Evolutionary conservation across 2,113 vertebrate species (phyloP), one percentile per base, ranked within the genome.

Genomic region (Chaetura pelagica): DNA sequence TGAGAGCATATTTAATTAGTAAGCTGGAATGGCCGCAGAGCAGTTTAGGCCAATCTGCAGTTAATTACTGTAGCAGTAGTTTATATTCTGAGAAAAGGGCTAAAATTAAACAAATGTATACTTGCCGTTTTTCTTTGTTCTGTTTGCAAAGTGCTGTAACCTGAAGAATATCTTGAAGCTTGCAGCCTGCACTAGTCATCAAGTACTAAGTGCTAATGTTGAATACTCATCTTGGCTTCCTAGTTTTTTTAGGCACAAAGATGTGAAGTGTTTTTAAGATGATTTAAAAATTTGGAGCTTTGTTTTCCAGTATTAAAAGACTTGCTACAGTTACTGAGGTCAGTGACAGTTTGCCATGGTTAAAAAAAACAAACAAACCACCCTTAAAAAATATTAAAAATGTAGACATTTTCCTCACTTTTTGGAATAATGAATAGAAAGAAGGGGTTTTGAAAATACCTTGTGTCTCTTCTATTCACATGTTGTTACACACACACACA

Each of bases 1-100:
- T 87, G 84, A 97, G 93, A 96, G 78, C 94, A 85, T 90, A 91
- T 94, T 97, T 97, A 97, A 97, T 97, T 97, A 97, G 94, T 77
- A 87, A 88, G 84, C 94, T 93, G 52, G 87, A 96, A 96, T 90
- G 85, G 92, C 91, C 40, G 0, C 84, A 77, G 94, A 96, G 76
- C 63, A 46, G 26, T 94, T 96, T 29, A 92, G 95, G 73, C 72
- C 94, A 89, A 30, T 88, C 77, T 91, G 81, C 69, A 92, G 90
- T 97, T 96, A 97, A 94, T 95, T 97, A 97, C 77, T 86, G 51
- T 84, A 72, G 80, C 84, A 84, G 69, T 91, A 90, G 94, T 97
- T 94, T 91, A 83, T 94, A 78, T 96, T 95, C 95, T 94, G 86
- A 97, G 88, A 96, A 96, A 93, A 94, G 82, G 49, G 76, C 87